Base-by-base conservation (phyloP, 2,888 invertebrate genomes). In the Limnephilus auricula region DNA sequence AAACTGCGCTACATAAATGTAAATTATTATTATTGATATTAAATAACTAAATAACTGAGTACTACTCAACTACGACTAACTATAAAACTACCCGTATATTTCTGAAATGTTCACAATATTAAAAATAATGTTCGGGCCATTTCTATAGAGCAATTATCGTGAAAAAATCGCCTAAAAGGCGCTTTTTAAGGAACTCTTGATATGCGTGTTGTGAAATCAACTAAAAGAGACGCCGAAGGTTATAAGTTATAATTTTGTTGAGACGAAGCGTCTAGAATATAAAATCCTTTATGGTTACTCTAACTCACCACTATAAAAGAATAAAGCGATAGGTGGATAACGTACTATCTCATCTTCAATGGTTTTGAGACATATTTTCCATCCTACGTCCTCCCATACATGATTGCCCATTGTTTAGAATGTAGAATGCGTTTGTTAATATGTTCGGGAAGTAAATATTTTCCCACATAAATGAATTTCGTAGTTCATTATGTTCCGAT, bases 331-430 rank as follows among this genome's bases (percentile, higher is more conserved):
- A n/a, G 65, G 65, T 25, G 65, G 65, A 65, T 65, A n/a, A 65
- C n/a, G 65, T 65, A 65, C 65, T n/a, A 65, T 65, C 65, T 65
- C 65, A 65, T 65, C 65, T 65, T 65, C 65, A 65, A 65, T 65
- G n/a, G 9, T 25, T 65, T 65, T 65, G 65, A 65, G 65, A 65
- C 65, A 65, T 65, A 65, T 65, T 65, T 65, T 65, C 65, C 9
- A 65, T n/a, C 65, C 25, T n/a, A 65, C 65, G 65, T 65, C 65
- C 65, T 25, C 65, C 65, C 65, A 65, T 25, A 65, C n/a, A n/a
- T 65, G 65, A 65, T 65, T 65, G 65, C 25, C 65, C 65, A 65
- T 65, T 65, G 65, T 65, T 65, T 65, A 65, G 25, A n/a, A 25
- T 25, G n/a, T 65, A 65, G 25, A 65, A 65, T 65, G 65, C 65